Evolutionary conservation across 2,888 invertebrate species (phyloP).

Genomic region (Ormyrus rosae): DNA sequence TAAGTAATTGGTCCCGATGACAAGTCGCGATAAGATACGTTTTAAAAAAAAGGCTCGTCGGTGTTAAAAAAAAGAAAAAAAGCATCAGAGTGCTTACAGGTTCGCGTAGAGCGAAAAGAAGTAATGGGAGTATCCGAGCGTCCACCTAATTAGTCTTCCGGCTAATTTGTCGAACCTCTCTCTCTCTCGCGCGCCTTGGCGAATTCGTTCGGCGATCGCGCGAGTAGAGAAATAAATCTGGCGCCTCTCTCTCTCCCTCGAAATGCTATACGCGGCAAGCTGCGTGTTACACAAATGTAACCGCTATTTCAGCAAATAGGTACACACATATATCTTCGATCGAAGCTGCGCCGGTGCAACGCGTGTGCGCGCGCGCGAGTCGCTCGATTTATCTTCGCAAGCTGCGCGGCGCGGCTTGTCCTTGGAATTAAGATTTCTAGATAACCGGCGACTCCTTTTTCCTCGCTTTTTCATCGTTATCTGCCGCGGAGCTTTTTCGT

Average conservation of each 20-base stretch:
- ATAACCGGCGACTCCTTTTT: slow-evolving; percentile 49
- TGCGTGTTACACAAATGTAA: slow-evolving; percentile 58
- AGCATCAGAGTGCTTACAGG: slow-evolving; percentile 24
- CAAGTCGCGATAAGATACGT: slow-evolving; percentile 27
- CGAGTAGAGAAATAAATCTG: slow-evolving; percentile 57
- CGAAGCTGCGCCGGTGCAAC: slow-evolving; percentile 3
- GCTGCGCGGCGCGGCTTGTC: slow-evolving; percentile 29
- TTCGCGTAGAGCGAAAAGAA: slow-evolving; percentile 11
- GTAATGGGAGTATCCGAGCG: slow-evolving; percentile 34
- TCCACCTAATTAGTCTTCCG: slow-evolving; percentile 58
- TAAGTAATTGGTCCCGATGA: slow-evolving; percentile 43
- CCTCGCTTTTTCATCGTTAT: slow-evolving; percentile 16
- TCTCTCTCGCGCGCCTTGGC: slow-evolving; percentile 40
- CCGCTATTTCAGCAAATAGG: slow-evolving; percentile 57
- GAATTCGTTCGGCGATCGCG: slow-evolving; percentile 42
- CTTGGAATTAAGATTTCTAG: slow-evolving; percentile 56
- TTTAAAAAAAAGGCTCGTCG: neutral
- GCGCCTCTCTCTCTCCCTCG: slow-evolving; percentile 30
- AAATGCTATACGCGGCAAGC: slow-evolving; percentile 6
- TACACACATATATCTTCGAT: slow-evolving; percentile 54
- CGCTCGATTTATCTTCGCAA: slow-evolving; percentile 53
- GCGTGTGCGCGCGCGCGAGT: slow-evolving; percentile 2
- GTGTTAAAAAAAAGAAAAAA: slow-evolving; percentile 9
- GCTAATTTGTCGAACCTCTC: slow-evolving; percentile 59
- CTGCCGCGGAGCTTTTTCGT: neutral